Evolutionary conservation across 2,797 vertebrate species (phyloP), one percentile per base, ranked within the genome.

Genomic region (Danio jaintianensis): DNA sequence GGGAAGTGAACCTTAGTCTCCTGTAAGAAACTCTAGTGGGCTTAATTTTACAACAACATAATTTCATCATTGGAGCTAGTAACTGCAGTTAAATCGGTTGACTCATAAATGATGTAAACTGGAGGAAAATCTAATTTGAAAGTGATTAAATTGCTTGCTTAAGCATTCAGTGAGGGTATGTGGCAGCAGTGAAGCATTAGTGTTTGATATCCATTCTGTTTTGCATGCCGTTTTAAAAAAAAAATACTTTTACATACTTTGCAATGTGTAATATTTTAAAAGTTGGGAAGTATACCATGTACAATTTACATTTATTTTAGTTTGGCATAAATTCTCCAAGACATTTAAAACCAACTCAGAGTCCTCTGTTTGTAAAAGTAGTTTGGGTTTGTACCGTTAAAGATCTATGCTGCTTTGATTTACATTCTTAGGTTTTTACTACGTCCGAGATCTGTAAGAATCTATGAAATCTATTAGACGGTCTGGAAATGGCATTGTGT

Each of bases 401-500:
- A 71, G 50, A 7, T 78, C 36, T 5, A 10, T 73, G 68, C 62
- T 72, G 53, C 22, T 50, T 68, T 36, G 45, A 48, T 82, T 74
- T 68, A 76, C 45, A 29, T 15, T 59, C 56, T 56, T 56, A 48
- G 43, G 62, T 73, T 81, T 75, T 81, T 76, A 68, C 50, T 15
- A 6, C 1, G 40, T 76, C 18, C 20, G n/a, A 47, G 58, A 63
- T 58, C 12, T 79, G 42, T 52, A 61, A 55, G 47, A 42, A 38
- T 22, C 40, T 59, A 48, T 76, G 18, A 73, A 82, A 40, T 79
- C 50, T 64, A 76, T 82, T 63, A 72, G 59, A 82, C 15, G 15
- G 77, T 71, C 75, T 85, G 58, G 72, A 78, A 82, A 69, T 55
- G 43, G 45, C 69, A 74, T 78, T 83, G 83, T 82, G 63, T 73